A percentile compares a stretch with the other conserved stretches of the same genome.
These are phyloP conservation scores for Bathynomus jamesi DNA, from an alignment of 1,140 invertebrate genomes.

Conservation along the genomic window DNA sequence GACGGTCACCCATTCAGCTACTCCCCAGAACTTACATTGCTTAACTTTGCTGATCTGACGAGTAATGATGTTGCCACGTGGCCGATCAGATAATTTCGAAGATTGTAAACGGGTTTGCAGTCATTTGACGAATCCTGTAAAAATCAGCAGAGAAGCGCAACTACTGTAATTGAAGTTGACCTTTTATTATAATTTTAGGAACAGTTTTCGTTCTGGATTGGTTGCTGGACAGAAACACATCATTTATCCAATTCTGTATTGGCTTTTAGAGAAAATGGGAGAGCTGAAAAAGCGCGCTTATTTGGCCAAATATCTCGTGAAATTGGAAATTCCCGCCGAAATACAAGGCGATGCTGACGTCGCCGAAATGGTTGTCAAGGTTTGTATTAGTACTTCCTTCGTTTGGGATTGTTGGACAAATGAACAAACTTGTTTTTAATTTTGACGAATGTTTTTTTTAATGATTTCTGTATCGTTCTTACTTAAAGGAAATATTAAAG, in stretches of 20 bases:
- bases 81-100: too few species aligned
- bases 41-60: too few species aligned
- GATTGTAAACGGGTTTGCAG: too few species aligned
- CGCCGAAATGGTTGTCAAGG: slow-evolving; percentile 58
- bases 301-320: slow-evolving; percentile 63
- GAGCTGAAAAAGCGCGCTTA: slow-evolving; percentile 73
- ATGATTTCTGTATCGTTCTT: not conserved
- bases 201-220: slow-evolving; percentile 39
- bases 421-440: not conserved
- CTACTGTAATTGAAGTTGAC: too few species aligned
- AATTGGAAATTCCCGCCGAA: slow-evolving; percentile 72
- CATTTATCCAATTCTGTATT: slow-evolving; percentile 68
- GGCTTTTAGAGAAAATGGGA: slow-evolving; percentile 62
- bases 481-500: not conserved
- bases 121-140: too few species aligned
- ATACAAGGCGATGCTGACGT: slow-evolving; percentile 69
- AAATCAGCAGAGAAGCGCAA: too few species aligned
- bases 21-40: too few species aligned
- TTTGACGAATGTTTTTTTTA: not conserved
- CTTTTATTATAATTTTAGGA: too few species aligned
- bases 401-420: not conserved
- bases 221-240: slow-evolving; percentile 54
- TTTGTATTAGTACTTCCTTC: too few species aligned
- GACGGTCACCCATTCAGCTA: too few species aligned
- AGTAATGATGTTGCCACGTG: too few species aligned